phyloP scores from a whole-genome alignment of 2,888 invertebrate species.

The Dynastes tityus region DNA sequence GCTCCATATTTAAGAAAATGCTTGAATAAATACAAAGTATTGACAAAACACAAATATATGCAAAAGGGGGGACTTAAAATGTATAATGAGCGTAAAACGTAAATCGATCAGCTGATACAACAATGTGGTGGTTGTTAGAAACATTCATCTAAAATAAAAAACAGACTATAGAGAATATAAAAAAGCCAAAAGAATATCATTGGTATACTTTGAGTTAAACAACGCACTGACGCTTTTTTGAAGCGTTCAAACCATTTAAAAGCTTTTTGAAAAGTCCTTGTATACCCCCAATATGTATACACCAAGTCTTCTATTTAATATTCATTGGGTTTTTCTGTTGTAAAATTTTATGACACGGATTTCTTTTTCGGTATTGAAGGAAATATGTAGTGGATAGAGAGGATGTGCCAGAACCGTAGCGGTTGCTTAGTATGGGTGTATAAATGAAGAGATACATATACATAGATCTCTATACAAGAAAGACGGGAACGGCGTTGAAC shows the following conservation, averaged over 20 bases:
- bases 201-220: too few species aligned
- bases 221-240: too few species aligned
- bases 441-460: background rate
- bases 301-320: conserved; percentile 43
- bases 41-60: too few species aligned
- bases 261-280: background rate
- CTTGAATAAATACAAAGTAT: too few species aligned
- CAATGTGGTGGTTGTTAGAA: too few species aligned
- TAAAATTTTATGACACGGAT: conserved; percentile 52
- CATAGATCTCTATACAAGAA: conserved; percentile 32
- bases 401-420: conserved; percentile 22
- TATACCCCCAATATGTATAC: background rate
- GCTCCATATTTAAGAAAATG: too few species aligned
- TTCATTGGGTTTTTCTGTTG: conserved; percentile 51
- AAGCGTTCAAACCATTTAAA: background rate
- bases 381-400: conserved; percentile 50
- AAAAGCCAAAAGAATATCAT: too few species aligned
- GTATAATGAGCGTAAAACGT: too few species aligned
- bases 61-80: too few species aligned
- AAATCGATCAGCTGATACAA: too few species aligned
- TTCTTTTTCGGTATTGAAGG: conserved; percentile 52
- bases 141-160: too few species aligned
- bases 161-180: too few species aligned
- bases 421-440: conserved; percentile 17
- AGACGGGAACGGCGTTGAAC: conserved; percentile 50